Percentiles rank a stretch among this genome's conserved stretches.
Conservation (phyloP, 2,888 invertebrate species). For the Hypena proboscidalis region DNA sequence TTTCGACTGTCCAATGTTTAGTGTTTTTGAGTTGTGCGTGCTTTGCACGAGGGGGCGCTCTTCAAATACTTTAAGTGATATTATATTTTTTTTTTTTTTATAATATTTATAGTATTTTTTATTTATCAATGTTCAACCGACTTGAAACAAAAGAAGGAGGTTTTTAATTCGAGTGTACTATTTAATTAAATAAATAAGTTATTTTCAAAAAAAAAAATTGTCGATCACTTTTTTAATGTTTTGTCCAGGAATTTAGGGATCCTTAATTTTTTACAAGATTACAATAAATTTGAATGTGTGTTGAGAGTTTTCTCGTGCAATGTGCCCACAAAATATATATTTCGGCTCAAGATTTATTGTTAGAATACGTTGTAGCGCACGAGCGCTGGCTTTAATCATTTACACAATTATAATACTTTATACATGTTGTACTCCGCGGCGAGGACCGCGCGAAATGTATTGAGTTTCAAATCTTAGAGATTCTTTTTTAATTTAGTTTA, state of each 20-base stretch:
- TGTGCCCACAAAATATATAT: constrained; percentile 15
- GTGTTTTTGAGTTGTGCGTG: constrained; percentile 3
- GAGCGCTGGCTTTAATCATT: constrained; percentile 57
- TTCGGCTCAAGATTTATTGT: constrained; percentile 51
- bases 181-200: too few relatives aligned
- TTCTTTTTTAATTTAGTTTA: constrained; percentile 48
- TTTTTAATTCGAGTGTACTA: too few relatives aligned
- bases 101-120: too few relatives aligned
- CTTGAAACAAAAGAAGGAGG: too few relatives aligned
- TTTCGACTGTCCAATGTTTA: constrained; percentile 52
- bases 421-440: constrained; percentile 48
- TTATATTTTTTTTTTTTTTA: too few relatives aligned
- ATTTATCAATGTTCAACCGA: too few relatives aligned
- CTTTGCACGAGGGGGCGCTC: neutral
- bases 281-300: neutral
- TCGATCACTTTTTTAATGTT: too few relatives aligned
- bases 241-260: neutral
- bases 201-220: too few relatives aligned
- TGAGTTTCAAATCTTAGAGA: constrained; percentile 61
- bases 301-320: constrained; percentile 4
- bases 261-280: neutral
- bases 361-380: constrained; percentile 29
- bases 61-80: too few relatives aligned
- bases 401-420: constrained; percentile 45
- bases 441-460: constrained; percentile 61